Evolutionary conservation across 2,113 vertebrate species (phyloP).

Genomic region (Toxotes jaculatrix): DNA sequence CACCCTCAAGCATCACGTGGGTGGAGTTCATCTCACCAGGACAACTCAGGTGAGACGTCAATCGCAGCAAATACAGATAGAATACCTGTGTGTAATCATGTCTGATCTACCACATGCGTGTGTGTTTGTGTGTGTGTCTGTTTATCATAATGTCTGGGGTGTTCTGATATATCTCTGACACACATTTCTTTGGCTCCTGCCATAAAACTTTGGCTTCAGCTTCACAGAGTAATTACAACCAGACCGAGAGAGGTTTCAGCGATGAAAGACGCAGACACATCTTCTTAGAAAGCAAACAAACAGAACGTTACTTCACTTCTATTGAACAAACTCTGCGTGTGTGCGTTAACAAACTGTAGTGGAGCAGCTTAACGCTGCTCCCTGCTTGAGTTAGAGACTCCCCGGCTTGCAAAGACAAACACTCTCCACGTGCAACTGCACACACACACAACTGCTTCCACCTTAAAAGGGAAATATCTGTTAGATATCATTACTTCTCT

Average conservation of each 20-base stretch:
- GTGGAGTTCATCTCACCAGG: neutral
- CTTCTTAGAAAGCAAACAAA: conserved; percentile 68
- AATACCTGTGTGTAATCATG: neutral
- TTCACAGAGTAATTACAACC: conserved; percentile 62
- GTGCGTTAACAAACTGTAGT: conserved; percentile 27
- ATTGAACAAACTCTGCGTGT: conserved; percentile 26
- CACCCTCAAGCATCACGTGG: neutral
- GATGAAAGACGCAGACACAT: conserved; percentile 50
- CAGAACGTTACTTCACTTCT: conserved; percentile 28
- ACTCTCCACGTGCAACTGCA: conserved; percentile 30
- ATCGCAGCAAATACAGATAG: neutral
- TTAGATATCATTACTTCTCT: conserved; percentile 54
- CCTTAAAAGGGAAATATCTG: conserved; percentile 72
- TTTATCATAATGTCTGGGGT: neutral
- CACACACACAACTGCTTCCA: conserved; percentile 28
- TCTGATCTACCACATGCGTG: conserved; percentile 10
- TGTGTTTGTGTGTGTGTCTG: conserved; percentile 9
- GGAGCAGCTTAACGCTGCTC: conserved; percentile 24
- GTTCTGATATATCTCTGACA: conserved; percentile 45
- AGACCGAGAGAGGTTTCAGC: conserved; percentile 27
- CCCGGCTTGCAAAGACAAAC: conserved; percentile 64
- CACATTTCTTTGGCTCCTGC: conserved; percentile 38
- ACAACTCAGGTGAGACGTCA: conserved; percentile 39
- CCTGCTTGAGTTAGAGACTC: conserved; percentile 56
- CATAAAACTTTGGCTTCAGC: conserved; percentile 46